These are phyloP conservation scores for Paguma larvata DNA, from an alignment of 2,797 vertebrate genomes.

Conservation along the genomic window DNA sequence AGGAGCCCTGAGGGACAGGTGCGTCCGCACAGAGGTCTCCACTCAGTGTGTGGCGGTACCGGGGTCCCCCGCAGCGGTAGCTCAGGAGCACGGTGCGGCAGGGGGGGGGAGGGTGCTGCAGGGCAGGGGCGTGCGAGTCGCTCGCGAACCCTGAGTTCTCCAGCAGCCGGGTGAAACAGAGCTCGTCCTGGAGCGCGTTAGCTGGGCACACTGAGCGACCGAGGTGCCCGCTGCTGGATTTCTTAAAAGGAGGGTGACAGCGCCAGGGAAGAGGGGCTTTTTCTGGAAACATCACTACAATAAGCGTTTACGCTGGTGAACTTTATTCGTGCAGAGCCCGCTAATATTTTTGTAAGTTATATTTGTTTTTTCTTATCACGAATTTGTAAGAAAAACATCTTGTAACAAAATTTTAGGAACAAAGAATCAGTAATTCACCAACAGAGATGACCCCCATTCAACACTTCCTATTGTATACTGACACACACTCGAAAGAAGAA, in stretches of 20 bases:
- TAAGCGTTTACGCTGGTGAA: neutral
- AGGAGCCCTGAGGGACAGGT: neutral
- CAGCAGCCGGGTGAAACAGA: neutral
- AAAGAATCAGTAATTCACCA: neutral
- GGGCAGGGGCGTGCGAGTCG: neutral
- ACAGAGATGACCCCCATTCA: neutral
- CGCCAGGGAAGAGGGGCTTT: neutral
- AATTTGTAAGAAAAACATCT: neutral
- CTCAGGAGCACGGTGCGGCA: too few species aligned
- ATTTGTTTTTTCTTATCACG: neutral
- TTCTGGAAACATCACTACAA: neutral
- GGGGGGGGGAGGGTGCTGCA: neutral
- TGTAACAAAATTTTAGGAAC: neutral
- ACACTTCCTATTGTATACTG: accelerated
- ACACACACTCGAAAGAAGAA: neutral
- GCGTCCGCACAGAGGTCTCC: neutral
- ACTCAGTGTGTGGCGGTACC: neutral
- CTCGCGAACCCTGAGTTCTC: neutral
- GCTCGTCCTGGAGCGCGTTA: neutral
- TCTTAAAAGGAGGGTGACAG: neutral
- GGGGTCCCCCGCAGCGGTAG: neutral
- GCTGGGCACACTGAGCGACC: too few species aligned
- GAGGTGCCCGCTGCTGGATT: too few species aligned
- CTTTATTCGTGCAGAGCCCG: neutral
- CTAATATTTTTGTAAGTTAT: neutral